These are phyloP conservation scores for Apostichopus leukothele DNA, from an alignment of 53 echinoderm and acorn worm genomes.

Conservation along the genomic window DNA sequence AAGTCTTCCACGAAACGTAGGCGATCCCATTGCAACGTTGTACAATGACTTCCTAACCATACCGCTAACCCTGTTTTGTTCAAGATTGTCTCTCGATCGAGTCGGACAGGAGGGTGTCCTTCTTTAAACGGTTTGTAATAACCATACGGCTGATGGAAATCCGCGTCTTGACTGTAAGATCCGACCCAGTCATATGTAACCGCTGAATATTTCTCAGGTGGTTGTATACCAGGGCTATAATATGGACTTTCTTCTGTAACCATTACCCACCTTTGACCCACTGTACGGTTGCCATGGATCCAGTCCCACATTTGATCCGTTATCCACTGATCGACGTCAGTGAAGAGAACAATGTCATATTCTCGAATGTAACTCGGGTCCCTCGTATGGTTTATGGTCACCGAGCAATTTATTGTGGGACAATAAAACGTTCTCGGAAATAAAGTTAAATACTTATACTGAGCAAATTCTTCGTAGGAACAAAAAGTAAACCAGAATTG, in stretches of 20 bases:
- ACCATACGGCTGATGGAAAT: slow-evolving; percentile 32
- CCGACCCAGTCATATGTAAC: slow-evolving; percentile 31
- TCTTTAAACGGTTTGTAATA: slow-evolving; percentile 11
- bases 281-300: slow-evolving; percentile 14
- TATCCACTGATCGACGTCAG: slow-evolving; percentile 7
- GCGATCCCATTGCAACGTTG: slow-evolving; percentile 22
- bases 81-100: neutral
- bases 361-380: neutral
- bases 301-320: neutral
- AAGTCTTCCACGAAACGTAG: neutral
- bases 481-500: slow-evolving; percentile 38
- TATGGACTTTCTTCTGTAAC: slow-evolving; percentile 30
- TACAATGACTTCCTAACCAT: slow-evolving; percentile 33
- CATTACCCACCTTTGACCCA: slow-evolving; percentile 37
- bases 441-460: neutral
- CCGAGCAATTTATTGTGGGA: neutral
- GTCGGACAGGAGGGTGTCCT: neutral
- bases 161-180: slow-evolving; percentile 15
- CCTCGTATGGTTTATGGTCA: slow-evolving; percentile 11
- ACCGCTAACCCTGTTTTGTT: neutral
- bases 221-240: slow-evolving; percentile 4
- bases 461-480: slow-evolving; percentile 19
- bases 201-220: neutral
- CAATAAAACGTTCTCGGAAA: slow-evolving; percentile 26
- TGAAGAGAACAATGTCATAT: slow-evolving; percentile 30